Evolutionary conservation across 2,888 invertebrate genomes (phyloP), one percentile per base, ranked within the genome.

Genomic region (Thumatha senex): DNA sequence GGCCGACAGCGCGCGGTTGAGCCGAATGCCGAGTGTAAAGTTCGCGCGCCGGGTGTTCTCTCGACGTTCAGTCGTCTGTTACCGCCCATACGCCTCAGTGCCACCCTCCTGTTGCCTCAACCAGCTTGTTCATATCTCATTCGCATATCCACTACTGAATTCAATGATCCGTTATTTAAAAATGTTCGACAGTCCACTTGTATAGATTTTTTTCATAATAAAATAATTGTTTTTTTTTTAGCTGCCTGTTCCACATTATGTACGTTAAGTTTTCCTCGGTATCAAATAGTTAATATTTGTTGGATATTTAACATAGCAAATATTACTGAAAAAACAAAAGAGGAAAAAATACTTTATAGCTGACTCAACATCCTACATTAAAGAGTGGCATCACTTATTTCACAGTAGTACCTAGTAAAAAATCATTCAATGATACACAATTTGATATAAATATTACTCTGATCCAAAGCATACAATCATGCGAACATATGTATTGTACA

Each of bases 81-180:
- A 56, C 70, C 71, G 70, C 72, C 70, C 74, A 72, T 68, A 68
- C 70, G 58, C 55, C 63, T 60, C 57, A 63, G 61, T 52, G 54
- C 76, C 73, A 74, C 80, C 78, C 80, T 78, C 79, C 78, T 79
- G 80, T 78, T 78, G 71, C 72, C 64, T 57, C 54, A 11, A 56
- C 43, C 61, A 59, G 58, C 62, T 64, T 55, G 60, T 66, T 66
- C 64, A 68, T 68, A 65, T 68, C 68, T 70, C 24, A 44, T 24
- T 12, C 61, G 62, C 50, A 54, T 58, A 52, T 59, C 55, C 54
- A 43, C 67, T 61, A 62, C 30, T 54, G 40, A 65, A 66, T 55
- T 56, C 61, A 62, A 65, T 60, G 54, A 60, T 54, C 56, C 50
- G 59, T 54, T 59, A 69, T 52, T n/a, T 55, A 64, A 65, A 60